These are phyloP conservation scores for Mastomys coucha DNA, from an alignment of 2,113 vertebrate species.

Conservation along the genomic window DNA sequence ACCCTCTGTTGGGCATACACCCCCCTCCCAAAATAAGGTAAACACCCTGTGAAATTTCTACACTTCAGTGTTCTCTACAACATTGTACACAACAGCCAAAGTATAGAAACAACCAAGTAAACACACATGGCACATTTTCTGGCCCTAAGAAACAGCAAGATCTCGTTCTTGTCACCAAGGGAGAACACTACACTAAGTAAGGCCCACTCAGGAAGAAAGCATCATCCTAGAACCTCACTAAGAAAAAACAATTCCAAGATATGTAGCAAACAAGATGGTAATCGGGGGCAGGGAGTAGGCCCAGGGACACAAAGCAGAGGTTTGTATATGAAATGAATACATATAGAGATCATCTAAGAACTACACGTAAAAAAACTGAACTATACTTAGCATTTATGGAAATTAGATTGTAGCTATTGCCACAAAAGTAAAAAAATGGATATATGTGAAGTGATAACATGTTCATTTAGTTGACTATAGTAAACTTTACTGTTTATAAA, in stretches of 20 bases:
- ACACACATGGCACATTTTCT: neutral
- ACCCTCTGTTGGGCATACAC: neutral
- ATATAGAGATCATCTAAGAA: neutral
- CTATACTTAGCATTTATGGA: neutral
- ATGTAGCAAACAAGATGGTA: neutral
- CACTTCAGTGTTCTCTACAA: neutral
- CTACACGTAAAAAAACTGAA: neutral
- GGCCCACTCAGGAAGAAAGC: neutral
- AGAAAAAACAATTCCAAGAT: neutral
- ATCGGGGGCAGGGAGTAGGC: accelerated
- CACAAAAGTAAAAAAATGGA: neutral
- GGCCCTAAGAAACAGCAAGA: neutral
- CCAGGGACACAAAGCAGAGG: neutral
- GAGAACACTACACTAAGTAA: neutral
- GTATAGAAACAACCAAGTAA: neutral
- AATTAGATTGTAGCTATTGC: neutral
- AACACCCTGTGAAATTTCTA: neutral
- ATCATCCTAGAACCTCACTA: neutral
- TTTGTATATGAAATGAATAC: neutral
- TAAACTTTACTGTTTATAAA: neutral
- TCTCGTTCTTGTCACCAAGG: neutral
- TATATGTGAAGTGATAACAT: neutral
- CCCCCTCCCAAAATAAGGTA: neutral
- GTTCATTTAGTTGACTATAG: neutral
- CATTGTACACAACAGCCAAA: neutral